Evolutionary conservation across 2,797 vertebrate genomes (phyloP), one percentile per base, ranked within the genome.

Genomic region (Gadopsis marmoratus): DNA sequence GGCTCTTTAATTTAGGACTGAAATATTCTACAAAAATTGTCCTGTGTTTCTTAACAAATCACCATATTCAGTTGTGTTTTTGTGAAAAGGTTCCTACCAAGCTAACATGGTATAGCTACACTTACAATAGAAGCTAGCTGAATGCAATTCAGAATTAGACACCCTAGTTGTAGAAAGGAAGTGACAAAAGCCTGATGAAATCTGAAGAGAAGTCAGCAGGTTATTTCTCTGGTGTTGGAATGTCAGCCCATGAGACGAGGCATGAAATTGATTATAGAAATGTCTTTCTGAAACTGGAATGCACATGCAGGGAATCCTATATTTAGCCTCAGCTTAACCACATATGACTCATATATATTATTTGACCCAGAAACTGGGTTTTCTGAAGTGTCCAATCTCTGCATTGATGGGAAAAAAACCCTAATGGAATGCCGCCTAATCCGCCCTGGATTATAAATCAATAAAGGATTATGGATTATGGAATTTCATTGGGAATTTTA

Each of bases 381-480:
- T 89, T 82, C 56, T 47, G 17, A 59, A 26, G 14, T n/a, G 55
- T 81, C 67, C 76, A 85, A 67, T 84, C 84, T 84, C 78, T 78
- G 66, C 81, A 81, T 84, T 85, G 79, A 82, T 56, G 56, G 45
- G 33, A 51, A 29, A 37, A 41, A 31, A 62, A 66, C 37, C 16
- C 58, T 72, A 81, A 82, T 89, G 83, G 77, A 88, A 87, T 83
- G 71, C 50, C 12, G 58, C 35, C 59, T 92, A 92, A 93, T 93
- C 90, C 63, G 4, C 23, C 43, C 55, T 47, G 90, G 91, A 94
- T 93, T 93, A 93, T 75, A 78, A 89, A 89, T 92, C 84, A 87
- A 87, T 91, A 74, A 74, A 81, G 85, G 88, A 91, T 93, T 92
- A 90, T 88, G 79, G 84, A 91, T 91, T 89, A 91, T 83, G 76